Evolutionary conservation across 2,888 invertebrate genomes (phyloP), one percentile per base, ranked within the genome.

Genomic region (Eupithecia subumbrata): DNA sequence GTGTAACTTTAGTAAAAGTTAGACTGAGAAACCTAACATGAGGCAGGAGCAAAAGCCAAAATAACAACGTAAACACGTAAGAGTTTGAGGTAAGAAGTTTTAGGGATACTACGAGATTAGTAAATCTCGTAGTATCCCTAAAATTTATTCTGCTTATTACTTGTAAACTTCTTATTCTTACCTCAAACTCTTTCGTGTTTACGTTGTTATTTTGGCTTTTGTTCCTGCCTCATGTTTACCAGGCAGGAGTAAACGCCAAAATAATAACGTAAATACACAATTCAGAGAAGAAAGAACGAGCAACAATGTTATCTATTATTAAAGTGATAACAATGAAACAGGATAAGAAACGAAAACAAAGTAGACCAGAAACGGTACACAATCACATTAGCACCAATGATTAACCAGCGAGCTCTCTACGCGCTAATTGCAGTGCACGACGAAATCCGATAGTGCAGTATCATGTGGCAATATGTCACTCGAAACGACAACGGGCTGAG

Each of bases 391-490:
- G 75, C 76, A 76, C 75, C 75, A 77, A 79, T 78, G 77, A 77
- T 79, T 78, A 79, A 76, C 74, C 76, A 79, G 80, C 79, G 72
- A 83, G 80, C 84, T 89, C 89, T 89, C 87, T 85, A 88, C 84
- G 90, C 89, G 87, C 89, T 89, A 90, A 91, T 91, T 92, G 89
- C 85, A 88, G 86, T 86, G 86, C 88, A 87, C 84, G 81, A 83
- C 85, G 90, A 89, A 90, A 92, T 87, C 85, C 81, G 90, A 93
- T 90, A 90, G 85, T 81, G 81, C 78, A 79, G 89, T 92, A 87
- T 93, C 91, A 84, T 85, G 86, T 92, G 82, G 88, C 89, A 87
- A 88, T 91, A 89, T 90, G 91, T 89, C 91, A 92, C 88, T 87
- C 80, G 90, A 91, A 88, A 87, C 90, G 86, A 84, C 84, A 84